phyloP scores from a whole-genome alignment of 2,797 vertebrate species.

The Eulemur rubriventer region DNA sequence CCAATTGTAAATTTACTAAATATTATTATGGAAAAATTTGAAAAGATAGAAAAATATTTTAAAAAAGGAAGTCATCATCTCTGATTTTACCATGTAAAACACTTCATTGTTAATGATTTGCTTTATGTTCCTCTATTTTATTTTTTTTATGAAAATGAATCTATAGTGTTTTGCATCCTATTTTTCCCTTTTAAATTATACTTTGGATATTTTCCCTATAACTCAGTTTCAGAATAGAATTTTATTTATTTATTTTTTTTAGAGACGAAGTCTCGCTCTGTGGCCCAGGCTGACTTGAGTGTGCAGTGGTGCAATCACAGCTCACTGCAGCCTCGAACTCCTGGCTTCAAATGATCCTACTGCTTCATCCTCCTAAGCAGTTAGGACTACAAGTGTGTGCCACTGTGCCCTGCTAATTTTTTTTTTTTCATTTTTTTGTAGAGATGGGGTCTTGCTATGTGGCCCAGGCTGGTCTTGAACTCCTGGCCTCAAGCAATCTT shows the following conservation, averaged over 20 bases:
- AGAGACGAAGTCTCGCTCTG: neutral
- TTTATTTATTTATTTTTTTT: neutral
- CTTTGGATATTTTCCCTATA: neutral
- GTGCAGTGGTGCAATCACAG: neutral
- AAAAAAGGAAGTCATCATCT: neutral
- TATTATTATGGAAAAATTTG: neutral
- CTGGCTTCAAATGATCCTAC: neutral
- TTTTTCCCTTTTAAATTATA: neutral
- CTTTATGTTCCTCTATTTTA: neutral
- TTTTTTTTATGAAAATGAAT: neutral
- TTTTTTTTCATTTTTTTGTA: neutral
- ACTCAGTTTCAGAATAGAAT: slow-evolving; percentile 7
- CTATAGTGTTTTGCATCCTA: neutral
- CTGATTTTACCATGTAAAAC: neutral
- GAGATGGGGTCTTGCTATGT: neutral
- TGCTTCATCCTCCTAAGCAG: neutral
- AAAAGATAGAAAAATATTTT: neutral
- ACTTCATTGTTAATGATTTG: neutral
- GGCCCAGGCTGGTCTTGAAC: neutral
- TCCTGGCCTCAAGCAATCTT: neutral
- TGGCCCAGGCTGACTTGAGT: neutral
- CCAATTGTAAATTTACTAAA: neutral
- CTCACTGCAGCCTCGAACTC: neutral
- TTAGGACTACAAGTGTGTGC: neutral
- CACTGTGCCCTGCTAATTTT: neutral